Base-by-base conservation (phyloP, 1,140 invertebrate genomes). In the Lepidostoma basale region DNA sequence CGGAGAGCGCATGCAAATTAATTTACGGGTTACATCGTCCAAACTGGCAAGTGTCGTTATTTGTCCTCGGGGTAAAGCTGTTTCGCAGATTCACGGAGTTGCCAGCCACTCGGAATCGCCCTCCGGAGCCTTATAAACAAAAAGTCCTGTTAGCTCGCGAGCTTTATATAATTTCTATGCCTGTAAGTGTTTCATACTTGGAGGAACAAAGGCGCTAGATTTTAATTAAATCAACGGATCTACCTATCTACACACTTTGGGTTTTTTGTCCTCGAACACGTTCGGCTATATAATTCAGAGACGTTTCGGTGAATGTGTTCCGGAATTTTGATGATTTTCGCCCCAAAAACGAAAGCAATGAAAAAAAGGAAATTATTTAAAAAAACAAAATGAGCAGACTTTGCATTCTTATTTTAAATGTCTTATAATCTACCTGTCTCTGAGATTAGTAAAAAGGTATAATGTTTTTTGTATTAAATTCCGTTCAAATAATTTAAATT, bases 31-130 rank as follows among this genome's bases (percentile, higher is more conserved):
- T 66, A 60, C 58, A 65, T 45, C 62, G 67, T 72, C 70, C 70
- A 72, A 72, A 72, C 70, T 72, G 70, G 66, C 70, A 72, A 72
- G 70, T 72, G 70, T 69, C 67, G 67, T 72, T 72, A 72, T 72
- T 69, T 68, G 70, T 72, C 70, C 70, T 72, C 47, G 47, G 70
- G 70, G 70, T 58, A 66, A 64, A 62, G 67, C 70, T 64, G 67
- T 67, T 72, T 67, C 69, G 66, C 62, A 72, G 70, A 68, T 72
- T 72, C 66, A 45, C 66, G 39, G 60, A 72, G 70, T 72, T 65
- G 49, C 66, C 44, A 64, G 69, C 70, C 62, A 49, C 54, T 47
- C 63, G 25, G 58, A 69, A 72, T 72, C 70, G 70, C 67, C 70
- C 70, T 72, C 70, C 26, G 44, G 70, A 72, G 70, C 52, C 70